These are phyloP conservation scores for Hymenopus coronatus DNA, from an alignment of 2,888 invertebrate genomes.

Conservation along the genomic window DNA sequence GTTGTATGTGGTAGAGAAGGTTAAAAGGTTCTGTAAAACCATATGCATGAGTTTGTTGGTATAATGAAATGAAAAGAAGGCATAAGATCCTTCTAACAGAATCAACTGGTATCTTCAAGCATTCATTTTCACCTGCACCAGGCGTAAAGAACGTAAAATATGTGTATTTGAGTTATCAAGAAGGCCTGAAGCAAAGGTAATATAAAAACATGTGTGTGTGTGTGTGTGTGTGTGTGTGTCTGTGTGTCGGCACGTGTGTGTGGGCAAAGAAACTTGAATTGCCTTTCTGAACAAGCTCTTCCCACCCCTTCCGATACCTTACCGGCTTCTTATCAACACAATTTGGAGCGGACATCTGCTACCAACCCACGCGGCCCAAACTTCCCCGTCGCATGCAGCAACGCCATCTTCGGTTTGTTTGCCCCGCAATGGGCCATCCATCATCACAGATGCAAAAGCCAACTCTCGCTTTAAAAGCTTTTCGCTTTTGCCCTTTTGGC, in stretches of 20 bases:
- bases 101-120: no score
- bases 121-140: neutral
- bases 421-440: conserved; percentile 26
- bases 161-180: neutral
- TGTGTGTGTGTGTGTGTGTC: no score
- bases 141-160: neutral
- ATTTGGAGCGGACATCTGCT: neutral
- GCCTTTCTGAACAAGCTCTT: neutral
- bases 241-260: no score
- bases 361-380: neutral
- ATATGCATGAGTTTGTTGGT: no score
- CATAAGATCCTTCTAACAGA: no score
- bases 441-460: conserved; percentile 31
- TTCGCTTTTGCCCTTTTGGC: conserved; percentile 14
- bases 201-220: no score
- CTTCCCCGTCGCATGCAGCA: neutral
- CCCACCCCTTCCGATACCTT: neutral
- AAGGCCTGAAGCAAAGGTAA: no score
- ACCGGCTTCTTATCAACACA: neutral
- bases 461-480: conserved; percentile 17
- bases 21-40: no score
- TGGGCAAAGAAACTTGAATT: neutral
- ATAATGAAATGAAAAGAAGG: no score
- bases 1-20: no score
- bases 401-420: neutral